These are phyloP conservation scores for Ailuropoda melanoleuca DNA, from an alignment of 2,113 vertebrate species.

Conservation along the genomic window DNA sequence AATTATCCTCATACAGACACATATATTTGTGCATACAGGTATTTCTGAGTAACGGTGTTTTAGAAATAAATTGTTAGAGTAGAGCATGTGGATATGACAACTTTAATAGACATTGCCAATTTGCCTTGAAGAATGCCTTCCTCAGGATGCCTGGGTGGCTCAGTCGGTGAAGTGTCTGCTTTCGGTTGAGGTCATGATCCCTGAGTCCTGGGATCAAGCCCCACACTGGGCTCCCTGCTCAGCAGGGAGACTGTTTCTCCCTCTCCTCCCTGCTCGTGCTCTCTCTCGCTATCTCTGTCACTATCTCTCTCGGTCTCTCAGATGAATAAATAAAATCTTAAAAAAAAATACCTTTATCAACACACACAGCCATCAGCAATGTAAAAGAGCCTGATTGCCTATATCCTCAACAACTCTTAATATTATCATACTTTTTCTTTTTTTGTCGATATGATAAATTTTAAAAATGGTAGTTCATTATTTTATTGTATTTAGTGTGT, in stretches of 20 bases:
- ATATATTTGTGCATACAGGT: background rate
- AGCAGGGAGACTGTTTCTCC: background rate
- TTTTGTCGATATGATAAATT: background rate
- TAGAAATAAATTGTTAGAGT: background rate
- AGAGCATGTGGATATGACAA: background rate
- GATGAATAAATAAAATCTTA: background rate
- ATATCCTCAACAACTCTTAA: background rate
- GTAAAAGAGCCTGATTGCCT: background rate
- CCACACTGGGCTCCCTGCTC: background rate
- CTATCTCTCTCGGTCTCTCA: background rate
- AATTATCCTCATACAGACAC: background rate
- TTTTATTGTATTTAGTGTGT: background rate
- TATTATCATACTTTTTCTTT: background rate
- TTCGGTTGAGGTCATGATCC: background rate
- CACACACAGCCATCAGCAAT: background rate
- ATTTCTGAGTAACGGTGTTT: slow-evolving; percentile 1
- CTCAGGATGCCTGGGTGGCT: background rate
- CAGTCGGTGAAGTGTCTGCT: background rate
- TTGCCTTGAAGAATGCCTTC: slow-evolving; percentile 8
- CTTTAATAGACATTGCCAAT: background rate
- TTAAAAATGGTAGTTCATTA: background rate
- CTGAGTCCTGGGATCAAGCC: background rate
- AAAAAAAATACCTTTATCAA: background rate
- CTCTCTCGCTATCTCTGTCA: background rate
- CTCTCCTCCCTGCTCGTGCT: background rate